Evolutionary conservation across 2,888 invertebrate species (phyloP), one percentile per base, ranked within the genome.

Genomic region (Ophion ellenae): DNA sequence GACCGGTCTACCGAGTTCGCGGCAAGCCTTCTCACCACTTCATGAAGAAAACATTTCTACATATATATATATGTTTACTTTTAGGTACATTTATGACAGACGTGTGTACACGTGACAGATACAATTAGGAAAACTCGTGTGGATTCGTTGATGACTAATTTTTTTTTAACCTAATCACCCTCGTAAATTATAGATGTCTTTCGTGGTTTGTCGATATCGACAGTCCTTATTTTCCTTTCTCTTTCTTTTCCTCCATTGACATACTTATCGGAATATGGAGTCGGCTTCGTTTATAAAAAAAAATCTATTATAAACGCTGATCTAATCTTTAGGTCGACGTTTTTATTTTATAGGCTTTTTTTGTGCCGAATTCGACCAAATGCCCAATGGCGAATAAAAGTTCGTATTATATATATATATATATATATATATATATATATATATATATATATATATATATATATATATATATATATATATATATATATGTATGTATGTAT

Each of bases 1-100:
- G 84, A 77, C 80, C 81, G 77, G 67, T 84, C 80, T 77, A 73
- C 84, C 76, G 75, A 81, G 67, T 57, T 77, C 76, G 66, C 61
- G 66, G 75, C 70, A 75, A 73, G n/a, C 76, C 71, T 67, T 73
- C 84, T 67, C 71, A 14, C 24, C 63, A 40, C 67, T 74, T 45
- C 36, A n/a, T 17, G 53, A n/a, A 10, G 61, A 76, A 45, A 24
- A 75, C 45, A 28, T 76, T n/a, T n/a, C n/a, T 40, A 66, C 66
- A 5, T 66, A 5, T n/a, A 9, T 66, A 40, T 28, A 61, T 6
- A 20, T 61, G 24, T 24, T 61, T 9, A 61, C 61, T 24, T 61
- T 61, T 24, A 61, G 61, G 61, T 61, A 10, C 40, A 40, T 40
- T 67, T 28, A 14, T 14, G 24, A 14, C 32, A 32, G 5, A 17